Conservation (phyloP, 2,888 invertebrate species). For the Stenichneumon culpator region DNA sequence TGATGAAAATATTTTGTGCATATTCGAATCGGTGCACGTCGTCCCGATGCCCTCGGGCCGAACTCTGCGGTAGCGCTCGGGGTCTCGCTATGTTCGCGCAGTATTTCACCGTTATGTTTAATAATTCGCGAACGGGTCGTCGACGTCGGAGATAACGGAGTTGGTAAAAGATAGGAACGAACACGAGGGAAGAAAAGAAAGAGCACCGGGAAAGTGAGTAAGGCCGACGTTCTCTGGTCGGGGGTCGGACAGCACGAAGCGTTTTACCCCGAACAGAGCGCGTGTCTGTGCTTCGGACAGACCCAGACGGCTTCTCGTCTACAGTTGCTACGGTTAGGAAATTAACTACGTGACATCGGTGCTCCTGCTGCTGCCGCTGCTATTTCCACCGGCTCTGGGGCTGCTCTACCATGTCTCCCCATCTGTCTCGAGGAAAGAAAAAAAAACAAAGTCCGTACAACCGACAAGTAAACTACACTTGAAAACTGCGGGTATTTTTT, state of each 20-base stretch:
- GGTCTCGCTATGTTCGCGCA: slow-evolving; percentile 49
- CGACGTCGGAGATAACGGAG: slow-evolving; percentile 25
- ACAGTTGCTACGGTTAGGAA: slow-evolving; percentile 66
- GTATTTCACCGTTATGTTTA: slow-evolving; percentile 78
- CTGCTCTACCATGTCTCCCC: slow-evolving; percentile 6
- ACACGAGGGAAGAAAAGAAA: slow-evolving; percentile 39
- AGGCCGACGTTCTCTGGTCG: slow-evolving; percentile 32
- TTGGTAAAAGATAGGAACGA: slow-evolving; percentile 21
- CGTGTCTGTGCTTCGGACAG: slow-evolving; percentile 45
- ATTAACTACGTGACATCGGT: slow-evolving; percentile 72
- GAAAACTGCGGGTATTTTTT: slow-evolving; percentile 34
- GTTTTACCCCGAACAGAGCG: slow-evolving; percentile 44
- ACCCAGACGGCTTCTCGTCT: slow-evolving; percentile 54
- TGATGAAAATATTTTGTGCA: slow-evolving; percentile 16
- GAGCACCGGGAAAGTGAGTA: slow-evolving; percentile 27
- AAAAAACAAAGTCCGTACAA: neutral
- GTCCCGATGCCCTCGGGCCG: slow-evolving; percentile 38
- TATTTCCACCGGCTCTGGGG: slow-evolving; percentile 13
- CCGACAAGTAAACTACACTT: slow-evolving; percentile 31
- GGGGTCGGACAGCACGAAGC: slow-evolving; percentile 44
- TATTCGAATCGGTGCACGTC: slow-evolving; percentile 73
- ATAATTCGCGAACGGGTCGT: slow-evolving; percentile 75
- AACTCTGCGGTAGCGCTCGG: slow-evolving; percentile 8
- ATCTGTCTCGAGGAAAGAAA: slow-evolving; percentile 6
- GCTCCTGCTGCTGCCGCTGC: slow-evolving; percentile 33